Evolutionary conservation across 2,113 vertebrate genomes (phyloP), one percentile per base, ranked within the genome.

Genomic region (Miniopterus natalensis): DNA sequence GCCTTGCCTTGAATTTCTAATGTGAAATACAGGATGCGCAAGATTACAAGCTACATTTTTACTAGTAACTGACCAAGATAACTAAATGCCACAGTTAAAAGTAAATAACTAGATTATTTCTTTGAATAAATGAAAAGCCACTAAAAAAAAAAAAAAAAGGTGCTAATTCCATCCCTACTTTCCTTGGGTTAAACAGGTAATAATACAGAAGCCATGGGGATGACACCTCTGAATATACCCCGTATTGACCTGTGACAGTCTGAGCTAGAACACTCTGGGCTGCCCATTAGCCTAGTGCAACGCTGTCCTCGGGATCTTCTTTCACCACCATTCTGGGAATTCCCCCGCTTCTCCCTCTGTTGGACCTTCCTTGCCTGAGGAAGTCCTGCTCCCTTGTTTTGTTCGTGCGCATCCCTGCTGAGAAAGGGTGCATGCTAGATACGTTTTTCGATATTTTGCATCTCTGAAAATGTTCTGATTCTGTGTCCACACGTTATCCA

Each of bases 81-180:
- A 59, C 36, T 49, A 73, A 31, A 61, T 79, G 2, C 5, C 17
- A 29, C 29, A 66, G 65, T 25, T 77, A 40, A 83, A 74, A 79
- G 49, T 70, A 63, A 92, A 49, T 47, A 14, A 45, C 29, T 87
- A 18, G 27, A 13, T 79, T 53, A 31, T 81, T 81, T 94, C n/a
- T 61, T 70, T 71, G 68, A 91, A 61, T 25, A 31, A 74, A 88
- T 59, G 29, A 31, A 86, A 88, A 71, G 14, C 23, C 47, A 53
- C 53, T 63, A 27, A 71, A 63, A 59, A 17, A 36, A 65, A 42
- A 42, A 71, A 63, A 59, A 17, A 71, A 63, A 59, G 3, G 9
- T 65, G 17, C 49, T 84, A 36, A 53, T 40, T 84, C n/a, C 8
- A 36, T 25, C 11, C 47, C 31, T 6, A 6, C 23, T 12, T 23